phyloP scores from a whole-genome alignment of 1,140 invertebrate species.

The Ceratina australensis region DNA sequence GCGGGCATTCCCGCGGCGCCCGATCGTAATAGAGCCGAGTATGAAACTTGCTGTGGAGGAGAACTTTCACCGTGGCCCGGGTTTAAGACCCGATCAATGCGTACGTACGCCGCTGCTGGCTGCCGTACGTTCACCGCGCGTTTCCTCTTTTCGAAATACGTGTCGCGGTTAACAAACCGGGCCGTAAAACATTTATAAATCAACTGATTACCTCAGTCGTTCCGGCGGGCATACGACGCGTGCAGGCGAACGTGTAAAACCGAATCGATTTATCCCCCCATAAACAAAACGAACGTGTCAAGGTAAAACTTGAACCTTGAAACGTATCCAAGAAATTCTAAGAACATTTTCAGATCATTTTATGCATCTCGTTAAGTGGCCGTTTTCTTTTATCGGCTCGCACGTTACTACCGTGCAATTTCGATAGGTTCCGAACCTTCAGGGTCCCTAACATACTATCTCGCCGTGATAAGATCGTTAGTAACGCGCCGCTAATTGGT shows the following conservation, averaged over 20 bases:
- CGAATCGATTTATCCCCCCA: too few relatives aligned
- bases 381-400: background rate
- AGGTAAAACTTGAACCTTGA: background rate
- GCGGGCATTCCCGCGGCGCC: constrained; percentile 23
- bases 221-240: background rate
- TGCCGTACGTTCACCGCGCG: constrained; percentile 11
- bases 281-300: background rate
- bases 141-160: constrained; percentile 29
- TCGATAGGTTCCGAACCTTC: background rate
- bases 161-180: constrained; percentile 29
- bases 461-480: constrained; percentile 11
- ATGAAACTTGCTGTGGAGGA: background rate
- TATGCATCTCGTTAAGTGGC: too few relatives aligned
- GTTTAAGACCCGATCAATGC: constrained; percentile 18
- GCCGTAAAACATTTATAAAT: constrained; percentile 5
- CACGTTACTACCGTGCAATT: background rate
- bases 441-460: background rate
- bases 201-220: constrained; percentile 4
- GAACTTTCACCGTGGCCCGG: constrained; percentile 51
- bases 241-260: too few relatives aligned
- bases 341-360: too few relatives aligned
- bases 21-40: constrained; percentile 26
- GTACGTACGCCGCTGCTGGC: background rate
- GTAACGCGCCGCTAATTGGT: constrained; percentile 16
- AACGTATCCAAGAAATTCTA: too few relatives aligned